A percentile compares a stretch with the other conserved stretches of the same genome.
Evolutionary conservation across 2,113 vertebrate genomes (phyloP).

Genomic region (Vimba vimba): DNA sequence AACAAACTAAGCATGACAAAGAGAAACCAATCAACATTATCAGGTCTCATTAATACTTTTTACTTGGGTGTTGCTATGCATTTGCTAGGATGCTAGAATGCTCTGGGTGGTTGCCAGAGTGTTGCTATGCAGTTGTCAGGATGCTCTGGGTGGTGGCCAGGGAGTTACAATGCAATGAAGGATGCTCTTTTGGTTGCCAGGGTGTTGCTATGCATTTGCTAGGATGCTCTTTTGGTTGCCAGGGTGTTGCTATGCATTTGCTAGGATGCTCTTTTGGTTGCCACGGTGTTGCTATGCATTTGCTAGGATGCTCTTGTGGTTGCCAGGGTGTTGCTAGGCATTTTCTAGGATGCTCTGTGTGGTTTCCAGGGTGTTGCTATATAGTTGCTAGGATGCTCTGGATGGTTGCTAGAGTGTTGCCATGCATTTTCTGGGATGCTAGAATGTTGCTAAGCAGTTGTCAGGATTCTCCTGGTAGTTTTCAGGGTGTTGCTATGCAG

Average conservation of each 20-base stretch:
- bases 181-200: background rate
- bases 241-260: background rate
- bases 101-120: background rate
- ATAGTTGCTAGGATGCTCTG: background rate
- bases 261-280: background rate
- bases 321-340: background rate
- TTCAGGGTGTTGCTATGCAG: background rate
- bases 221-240: background rate
- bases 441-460: background rate
- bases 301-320: background rate
- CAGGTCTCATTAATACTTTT: background rate
- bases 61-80: background rate
- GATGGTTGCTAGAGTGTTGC: background rate
- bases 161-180: background rate
- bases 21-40: background rate
- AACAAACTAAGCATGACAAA: background rate
- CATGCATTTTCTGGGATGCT: background rate
- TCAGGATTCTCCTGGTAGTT: background rate
- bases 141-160: background rate
- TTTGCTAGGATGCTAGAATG: background rate
- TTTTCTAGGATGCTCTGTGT: background rate
- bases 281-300: background rate
- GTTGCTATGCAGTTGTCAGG: background rate
- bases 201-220: background rate
- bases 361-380: background rate